Base-by-base conservation (phyloP, 2,797 vertebrate species). In the Anomalospiza imberbis region DNA sequence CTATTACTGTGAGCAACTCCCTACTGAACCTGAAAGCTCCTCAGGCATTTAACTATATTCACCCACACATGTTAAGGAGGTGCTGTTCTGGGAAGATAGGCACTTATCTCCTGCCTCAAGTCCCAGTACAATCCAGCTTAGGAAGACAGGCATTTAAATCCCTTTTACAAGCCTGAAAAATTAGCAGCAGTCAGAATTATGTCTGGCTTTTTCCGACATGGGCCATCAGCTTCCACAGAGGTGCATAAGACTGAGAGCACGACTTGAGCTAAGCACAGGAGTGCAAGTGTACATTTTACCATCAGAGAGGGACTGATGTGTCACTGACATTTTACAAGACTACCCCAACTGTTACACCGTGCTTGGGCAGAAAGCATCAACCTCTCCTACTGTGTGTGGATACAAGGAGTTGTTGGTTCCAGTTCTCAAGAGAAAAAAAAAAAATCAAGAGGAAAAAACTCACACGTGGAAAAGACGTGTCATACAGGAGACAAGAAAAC, bases 71-170 rank as follows among this genome's bases (percentile, higher is more conserved):
- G 88, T 88, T 90, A 93, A 95, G 68, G 29, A 95, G 94, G 90
- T 95, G 70, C 92, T 96, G 95, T 80, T 95, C 93, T 75, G 83
- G 76, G 85, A 94, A 96, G 95, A 95, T 84, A 96, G 90, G 91
- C 80, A 86, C 73, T 96, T 96, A 94, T 90, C 93, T 94, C 93
- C 94, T 95, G 95, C 91, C 91, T 96, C 80, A 93, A 95, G 94
- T 94, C 84, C 85, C 86, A 86, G 0, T 94, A 79, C 88, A 90
- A 94, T 93, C 76, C 93, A 95, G 54, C 44, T 95, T 76, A 95
- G 83, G 91, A 94, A 93, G 73, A 90, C 76, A 96, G 48, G 90
- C 85, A 81, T 96, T 94, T 95, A 95, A 96, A 95, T 96, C 90
- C 53, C 44, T 78, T 93, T 86, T 48, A 86, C 85, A 94, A 94